A percentile compares a stretch with the other conserved stretches of the same genome.
These are phyloP conservation scores for Chironomus tentans DNA, from an alignment of 2,888 invertebrate genomes.

Conservation along the genomic window DNA sequence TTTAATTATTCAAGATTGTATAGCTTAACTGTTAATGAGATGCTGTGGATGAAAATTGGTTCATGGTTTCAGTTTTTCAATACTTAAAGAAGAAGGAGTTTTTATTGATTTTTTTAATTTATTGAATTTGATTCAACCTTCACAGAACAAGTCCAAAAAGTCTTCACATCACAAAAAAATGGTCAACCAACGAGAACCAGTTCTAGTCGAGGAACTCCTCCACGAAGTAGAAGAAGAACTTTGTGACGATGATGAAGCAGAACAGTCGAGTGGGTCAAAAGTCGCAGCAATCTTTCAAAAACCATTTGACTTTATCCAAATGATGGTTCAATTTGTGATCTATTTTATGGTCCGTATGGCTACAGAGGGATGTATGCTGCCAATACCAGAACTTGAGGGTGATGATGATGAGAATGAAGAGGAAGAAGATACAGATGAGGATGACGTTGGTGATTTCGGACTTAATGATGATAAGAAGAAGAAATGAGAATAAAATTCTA, in stretches of 20 bases:
- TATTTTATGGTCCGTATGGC: slow-evolving; percentile 1
- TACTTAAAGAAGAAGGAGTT: too few species aligned
- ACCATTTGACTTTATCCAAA: background rate
- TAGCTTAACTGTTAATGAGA: too few species aligned
- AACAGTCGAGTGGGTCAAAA: background rate
- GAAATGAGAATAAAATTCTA: background rate
- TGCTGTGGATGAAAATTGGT: too few species aligned
- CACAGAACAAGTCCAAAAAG: too few species aligned
- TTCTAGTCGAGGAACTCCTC: background rate
- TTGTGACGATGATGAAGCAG: background rate
- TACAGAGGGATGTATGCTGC: background rate
- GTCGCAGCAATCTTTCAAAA: background rate
- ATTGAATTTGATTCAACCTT: too few species aligned
- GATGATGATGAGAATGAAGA: background rate
- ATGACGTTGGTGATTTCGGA: background rate
- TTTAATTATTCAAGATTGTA: too few species aligned
- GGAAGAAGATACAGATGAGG: background rate
- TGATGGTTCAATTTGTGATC: background rate
- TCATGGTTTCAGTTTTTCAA: too few species aligned
- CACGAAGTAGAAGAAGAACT: background rate
- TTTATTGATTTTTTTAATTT: too few species aligned
- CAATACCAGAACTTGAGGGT: background rate
- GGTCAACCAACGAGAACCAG: too few species aligned
- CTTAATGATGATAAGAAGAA: background rate
- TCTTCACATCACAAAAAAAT: too few species aligned